phyloP scores from a whole-genome alignment of 2,113 vertebrate species.

The Labeo catla region DNA sequence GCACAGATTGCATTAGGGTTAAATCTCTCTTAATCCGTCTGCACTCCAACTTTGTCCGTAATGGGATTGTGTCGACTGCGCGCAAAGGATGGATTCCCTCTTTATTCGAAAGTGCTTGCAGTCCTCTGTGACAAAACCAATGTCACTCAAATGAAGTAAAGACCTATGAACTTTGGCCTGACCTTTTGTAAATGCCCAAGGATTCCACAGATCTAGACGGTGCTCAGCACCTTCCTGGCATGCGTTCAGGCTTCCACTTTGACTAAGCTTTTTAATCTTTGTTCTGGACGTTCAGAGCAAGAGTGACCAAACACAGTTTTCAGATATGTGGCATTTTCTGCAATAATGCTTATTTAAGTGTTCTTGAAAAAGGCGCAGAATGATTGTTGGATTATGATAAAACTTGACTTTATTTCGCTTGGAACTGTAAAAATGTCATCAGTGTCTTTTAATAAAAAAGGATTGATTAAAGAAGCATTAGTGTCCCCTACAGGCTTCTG shows the following conservation, averaged over 20 bases:
- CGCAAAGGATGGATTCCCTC: not conserved
- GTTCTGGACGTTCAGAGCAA: not conserved
- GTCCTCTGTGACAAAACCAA: constrained; percentile 17
- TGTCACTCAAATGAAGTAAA: constrained; percentile 27
- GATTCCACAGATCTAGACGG: not conserved
- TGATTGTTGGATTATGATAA: not conserved
- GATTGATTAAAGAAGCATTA: too few species aligned
- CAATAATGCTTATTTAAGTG: not conserved
- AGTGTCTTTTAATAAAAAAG: not conserved
- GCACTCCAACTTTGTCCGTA: constrained; percentile 24
- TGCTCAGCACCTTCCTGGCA: not conserved
- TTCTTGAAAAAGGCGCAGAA: not conserved
- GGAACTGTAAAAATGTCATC: not conserved
- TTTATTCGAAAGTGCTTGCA: constrained; percentile 19
- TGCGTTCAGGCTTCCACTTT: not conserved
- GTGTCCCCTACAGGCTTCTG: not conserved
- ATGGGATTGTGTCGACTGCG: constrained; percentile 24
- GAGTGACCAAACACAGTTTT: not conserved
- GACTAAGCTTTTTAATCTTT: constrained; percentile 8
- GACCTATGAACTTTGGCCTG: not conserved
- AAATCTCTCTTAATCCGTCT: constrained; percentile 42
- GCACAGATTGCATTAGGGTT: constrained; percentile 1
- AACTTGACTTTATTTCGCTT: not conserved
- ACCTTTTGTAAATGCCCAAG: not conserved
- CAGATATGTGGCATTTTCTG: not conserved